A percentile compares a stretch with the other conserved stretches of the same genome.
Evolutionary conservation across 2,797 vertebrate genomes (phyloP).

Genomic region (Microchirus variegatus): DNA sequence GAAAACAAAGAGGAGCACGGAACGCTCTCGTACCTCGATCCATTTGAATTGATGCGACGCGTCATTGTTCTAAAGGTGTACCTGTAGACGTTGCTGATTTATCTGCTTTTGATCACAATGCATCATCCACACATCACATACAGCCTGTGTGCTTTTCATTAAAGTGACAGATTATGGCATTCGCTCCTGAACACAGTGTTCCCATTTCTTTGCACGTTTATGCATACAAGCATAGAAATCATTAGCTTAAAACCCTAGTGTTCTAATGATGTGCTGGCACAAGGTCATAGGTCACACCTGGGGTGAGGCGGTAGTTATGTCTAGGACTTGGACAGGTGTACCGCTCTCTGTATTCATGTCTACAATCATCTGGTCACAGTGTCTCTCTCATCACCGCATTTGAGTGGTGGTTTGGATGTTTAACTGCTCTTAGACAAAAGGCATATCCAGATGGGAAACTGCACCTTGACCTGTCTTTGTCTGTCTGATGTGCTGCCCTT

Average conservation of each 20-base stretch:
- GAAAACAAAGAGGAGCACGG: constrained; percentile 47
- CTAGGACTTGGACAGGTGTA: constrained; percentile 44
- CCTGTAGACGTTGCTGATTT: constrained; percentile 78
- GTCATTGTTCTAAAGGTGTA: constrained; percentile 73
- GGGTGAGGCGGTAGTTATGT: constrained; percentile 7
- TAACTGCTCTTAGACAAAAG: constrained; percentile 48
- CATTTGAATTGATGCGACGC: constrained; percentile 74
- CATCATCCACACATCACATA: constrained; percentile 75
- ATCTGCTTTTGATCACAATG: constrained; percentile 72
- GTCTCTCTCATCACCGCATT: constrained; percentile 31
- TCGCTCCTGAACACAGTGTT: constrained; percentile 49
- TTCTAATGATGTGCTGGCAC: constrained; percentile 34
- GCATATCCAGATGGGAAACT: constrained; percentile 60
- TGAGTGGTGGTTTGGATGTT: constrained; percentile 58
- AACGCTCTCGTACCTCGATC: constrained; percentile 41
- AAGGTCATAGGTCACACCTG: constrained; percentile 26
- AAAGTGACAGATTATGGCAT: constrained; percentile 76
- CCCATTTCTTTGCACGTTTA: constrained; percentile 26
- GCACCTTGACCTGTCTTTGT: constrained; percentile 67
- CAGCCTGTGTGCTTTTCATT: constrained; percentile 71
- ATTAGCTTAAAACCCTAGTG: constrained; percentile 24
- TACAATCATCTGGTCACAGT: constrained; percentile 30
- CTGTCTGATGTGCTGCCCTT: constrained; percentile 44
- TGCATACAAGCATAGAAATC: constrained; percentile 51
- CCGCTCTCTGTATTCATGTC: constrained; percentile 52